Percentiles rank a stretch among this genome's conserved stretches.
Conservation (phyloP, 2,113 vertebrate genomes). For the Bufo gargarizans region DNA sequence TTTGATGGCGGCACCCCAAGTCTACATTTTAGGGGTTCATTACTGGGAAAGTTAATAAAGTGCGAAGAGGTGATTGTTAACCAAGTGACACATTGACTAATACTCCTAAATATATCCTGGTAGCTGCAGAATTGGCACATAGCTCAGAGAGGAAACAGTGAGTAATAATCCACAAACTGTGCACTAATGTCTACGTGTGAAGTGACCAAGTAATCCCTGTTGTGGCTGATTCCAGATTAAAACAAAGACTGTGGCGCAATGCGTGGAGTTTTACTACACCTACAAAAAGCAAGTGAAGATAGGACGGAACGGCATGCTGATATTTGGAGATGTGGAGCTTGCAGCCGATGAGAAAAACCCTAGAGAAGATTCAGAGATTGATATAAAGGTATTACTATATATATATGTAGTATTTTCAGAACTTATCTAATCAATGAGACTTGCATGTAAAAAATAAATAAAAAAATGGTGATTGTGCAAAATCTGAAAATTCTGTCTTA, state of each 20-base stretch:
- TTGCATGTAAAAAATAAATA: too few species aligned
- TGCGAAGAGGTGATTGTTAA: not conserved
- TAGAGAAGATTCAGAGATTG: conserved; percentile 86
- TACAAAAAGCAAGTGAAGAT: conserved; percentile 97
- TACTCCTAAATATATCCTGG: not conserved
- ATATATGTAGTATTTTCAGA: not conserved
- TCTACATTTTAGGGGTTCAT: not conserved
- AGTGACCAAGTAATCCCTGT: not conserved
- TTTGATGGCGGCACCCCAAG: not conserved
- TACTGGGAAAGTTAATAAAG: not conserved
- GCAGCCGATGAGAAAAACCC: conserved; percentile 70
- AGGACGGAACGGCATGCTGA: conserved; percentile 87
- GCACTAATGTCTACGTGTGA: not conserved
- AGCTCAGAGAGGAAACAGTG: not conserved
- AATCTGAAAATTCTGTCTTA: too few species aligned
- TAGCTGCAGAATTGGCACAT: not conserved
- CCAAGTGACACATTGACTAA: not conserved
- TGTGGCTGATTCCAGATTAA: conserved; percentile 79
- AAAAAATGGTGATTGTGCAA: too few species aligned
- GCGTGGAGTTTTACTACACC: conserved; percentile 97
- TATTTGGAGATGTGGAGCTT: conserved; percentile 85
- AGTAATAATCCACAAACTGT: not conserved
- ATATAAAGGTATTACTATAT: conserved; percentile 78
- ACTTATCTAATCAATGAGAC: not conserved
- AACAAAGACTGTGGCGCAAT: conserved; percentile 95